phyloP scores from a whole-genome alignment of 1,140 invertebrate species.

The Bombus haemorrhoidalis region DNA sequence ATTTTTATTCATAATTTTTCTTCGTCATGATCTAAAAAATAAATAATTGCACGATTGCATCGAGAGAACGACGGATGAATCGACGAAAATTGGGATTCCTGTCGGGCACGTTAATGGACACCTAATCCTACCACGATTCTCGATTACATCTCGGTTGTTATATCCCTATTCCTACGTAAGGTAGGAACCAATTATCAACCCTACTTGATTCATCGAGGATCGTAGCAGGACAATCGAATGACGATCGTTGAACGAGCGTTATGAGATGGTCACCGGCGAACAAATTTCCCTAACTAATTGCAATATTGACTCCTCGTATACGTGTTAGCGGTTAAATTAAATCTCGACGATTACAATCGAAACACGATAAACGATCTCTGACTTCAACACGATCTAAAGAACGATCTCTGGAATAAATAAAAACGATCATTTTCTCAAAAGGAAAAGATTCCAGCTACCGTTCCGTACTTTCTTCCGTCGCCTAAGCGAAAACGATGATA shows the following conservation, averaged over 20 bases:
- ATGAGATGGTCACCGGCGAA: not conserved
- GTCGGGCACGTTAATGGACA: not conserved
- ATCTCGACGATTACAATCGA: not conserved
- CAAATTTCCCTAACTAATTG: slow-evolving; percentile 37
- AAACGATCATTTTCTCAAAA: not conserved
- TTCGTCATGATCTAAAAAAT: not conserved
- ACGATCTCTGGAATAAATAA: not conserved
- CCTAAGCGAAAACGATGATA: slow-evolving; percentile 5
- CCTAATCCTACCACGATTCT: not conserved
- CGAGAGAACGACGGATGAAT: not conserved
- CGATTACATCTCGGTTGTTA: not conserved
- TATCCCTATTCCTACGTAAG: not conserved
- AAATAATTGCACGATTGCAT: not conserved
- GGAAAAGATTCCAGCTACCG: not conserved
- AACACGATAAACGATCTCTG: not conserved
- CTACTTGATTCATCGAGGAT: not conserved
- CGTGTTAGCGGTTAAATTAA: not conserved
- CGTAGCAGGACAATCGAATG: not conserved
- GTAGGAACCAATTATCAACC: not conserved
- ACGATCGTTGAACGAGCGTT: slow-evolving; percentile 6
- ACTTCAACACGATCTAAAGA: not conserved
- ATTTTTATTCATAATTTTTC: not conserved
- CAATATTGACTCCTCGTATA: not conserved
- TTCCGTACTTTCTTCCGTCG: not conserved
- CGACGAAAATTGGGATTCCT: not conserved